Evolutionary conservation across 2,888 invertebrate species (phyloP), one percentile per base, ranked within the genome.

Genomic region (Coecobrya sp.): DNA sequence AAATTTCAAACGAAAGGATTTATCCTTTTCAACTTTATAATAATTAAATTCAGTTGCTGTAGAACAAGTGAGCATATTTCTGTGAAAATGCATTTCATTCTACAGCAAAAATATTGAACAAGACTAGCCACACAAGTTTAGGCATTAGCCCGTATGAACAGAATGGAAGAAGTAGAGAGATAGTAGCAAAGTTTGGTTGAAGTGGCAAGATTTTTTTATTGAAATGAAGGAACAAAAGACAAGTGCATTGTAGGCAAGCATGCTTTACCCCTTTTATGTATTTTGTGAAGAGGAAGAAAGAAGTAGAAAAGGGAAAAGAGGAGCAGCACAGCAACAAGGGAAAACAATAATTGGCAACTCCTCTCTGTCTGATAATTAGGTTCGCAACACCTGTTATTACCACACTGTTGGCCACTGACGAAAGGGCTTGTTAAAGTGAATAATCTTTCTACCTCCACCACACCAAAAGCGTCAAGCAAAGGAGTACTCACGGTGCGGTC

Each of bases 301-400:
- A 79, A 49, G 27, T 25, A 16, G 36, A 13, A 13, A 0, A 49
- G 73, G 0, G 79, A 52, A 73, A 36, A 36, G 52, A 65, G 52
- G 25, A 49, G 91, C 25, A 82, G 42, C 73, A 36, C 1, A 81
- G 84, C 52, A 89, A 52, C 59, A 84, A 76, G 85, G 68, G 88
- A 84, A 88, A 90, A 82, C 4, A 88, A 89, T 89, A 89, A 92
- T 92, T 89, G 92, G 92, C 92, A 92, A 92, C 89, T 92, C 92
- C 92, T 89, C 65, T 55, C 86, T 92, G 92, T 89, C 89, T 68
- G 92, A 89, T 92, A 92, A 92, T 92, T 92, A 92, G 92, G 89
- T 89, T 89, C 88, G 70, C 89, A 92, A 89, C 92, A 92, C 92
- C 92, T 92, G 89, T 92, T 92, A 92, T 92, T 92, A 92, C 92